Percentiles rank a stretch among this genome's conserved stretches.
Evolutionary conservation across 2,797 vertebrate species (phyloP).

Genomic region (Paratrypauchen microcephalus): DNA sequence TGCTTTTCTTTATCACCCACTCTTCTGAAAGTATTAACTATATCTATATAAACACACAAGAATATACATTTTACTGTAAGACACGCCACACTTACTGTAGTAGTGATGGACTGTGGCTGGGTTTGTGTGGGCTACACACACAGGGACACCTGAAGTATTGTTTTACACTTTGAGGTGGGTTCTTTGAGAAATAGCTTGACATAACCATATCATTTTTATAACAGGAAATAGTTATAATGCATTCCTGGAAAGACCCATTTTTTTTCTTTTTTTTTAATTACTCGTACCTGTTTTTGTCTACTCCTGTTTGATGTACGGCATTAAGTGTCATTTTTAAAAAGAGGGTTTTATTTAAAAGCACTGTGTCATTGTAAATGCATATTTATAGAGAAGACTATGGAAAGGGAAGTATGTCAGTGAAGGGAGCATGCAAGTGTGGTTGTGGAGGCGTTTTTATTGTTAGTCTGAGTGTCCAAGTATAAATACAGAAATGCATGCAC

Average conservation of each 20-base stretch:
- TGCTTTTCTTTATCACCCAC: slow-evolving; percentile 76
- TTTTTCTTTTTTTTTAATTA: slow-evolving; percentile 34
- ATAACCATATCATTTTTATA: slow-evolving; percentile 60
- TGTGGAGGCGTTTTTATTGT: slow-evolving; percentile 17
- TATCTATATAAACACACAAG: slow-evolving; percentile 27
- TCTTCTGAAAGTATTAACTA: slow-evolving; percentile 71
- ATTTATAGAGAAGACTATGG: slow-evolving; percentile 60
- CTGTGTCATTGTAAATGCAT: slow-evolving; percentile 60
- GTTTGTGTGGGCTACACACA: slow-evolving; percentile 23
- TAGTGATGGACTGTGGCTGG: slow-evolving; percentile 40
- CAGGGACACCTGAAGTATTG: slow-evolving; percentile 29
- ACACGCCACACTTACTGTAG: slow-evolving; percentile 59
- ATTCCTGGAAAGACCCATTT: slow-evolving; percentile 57
- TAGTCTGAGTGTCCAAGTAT: slow-evolving; percentile 47
- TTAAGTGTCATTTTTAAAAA: slow-evolving; percentile 63
- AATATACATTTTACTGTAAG: slow-evolving; percentile 55
- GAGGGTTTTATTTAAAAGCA: slow-evolving; percentile 70
- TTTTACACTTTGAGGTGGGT: slow-evolving; percentile 22
- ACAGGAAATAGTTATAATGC: slow-evolving; percentile 23
- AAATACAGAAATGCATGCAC: slow-evolving; percentile 46
- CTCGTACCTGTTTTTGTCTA: slow-evolving; percentile 58
- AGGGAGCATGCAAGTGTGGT: slow-evolving; percentile 26
- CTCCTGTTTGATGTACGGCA: slow-evolving; percentile 64
- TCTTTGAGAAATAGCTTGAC: slow-evolving; percentile 28
- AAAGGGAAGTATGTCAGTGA: slow-evolving; percentile 35